Base-by-base conservation (phyloP, 2,113 vertebrate species). In the Hippoglossus stenolepis region DNA sequence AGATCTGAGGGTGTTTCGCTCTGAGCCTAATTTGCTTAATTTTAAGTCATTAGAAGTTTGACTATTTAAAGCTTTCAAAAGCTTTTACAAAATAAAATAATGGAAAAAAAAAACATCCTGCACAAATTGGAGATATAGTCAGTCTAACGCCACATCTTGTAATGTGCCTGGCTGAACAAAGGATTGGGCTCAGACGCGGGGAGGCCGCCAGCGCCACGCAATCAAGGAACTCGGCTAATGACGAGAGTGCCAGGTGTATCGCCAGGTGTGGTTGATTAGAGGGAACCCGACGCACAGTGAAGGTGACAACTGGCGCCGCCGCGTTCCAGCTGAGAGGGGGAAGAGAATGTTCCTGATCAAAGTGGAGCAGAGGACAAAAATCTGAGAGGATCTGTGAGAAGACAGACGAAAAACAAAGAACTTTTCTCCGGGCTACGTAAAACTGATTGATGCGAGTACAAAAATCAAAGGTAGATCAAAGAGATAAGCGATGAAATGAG, bases 231-330 rank as follows among this genome's bases (percentile, higher is more conserved):
- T 89, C 63, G 64, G 83, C 79, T 92, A 87, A 90, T 91, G 87
- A 91, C 65, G 72, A 73, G 78, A 83, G 87, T 86, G 83, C 86
- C 92, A 92, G 92, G 92, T 91, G 92, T 89, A 80, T 82, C 90
- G 62, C 90, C 92, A 91, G 92, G 90, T 91, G 92, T 91, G 92
- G 90, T 90, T 93, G 90, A 93, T 93, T 92, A 88, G 87, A 89
- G 75, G 60, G 73, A 90, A 90, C 70, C 85, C 81, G 79, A 86
- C 45, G 67, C 79, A 64, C 69, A 73, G 91, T 28, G 70, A 90
- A 85, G 85, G 87, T 86, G 90, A 92, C 89, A 88, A 90, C 84
- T 28, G 83, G 75, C 66, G 38, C 57, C 4, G 77, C 0, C 5
- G 6, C 0, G 90, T 59, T 90, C 88, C 85, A 82, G 31, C 87